phyloP scores from a whole-genome alignment of 2,888 invertebrate genomes.

The Rutpela maculata region DNA sequence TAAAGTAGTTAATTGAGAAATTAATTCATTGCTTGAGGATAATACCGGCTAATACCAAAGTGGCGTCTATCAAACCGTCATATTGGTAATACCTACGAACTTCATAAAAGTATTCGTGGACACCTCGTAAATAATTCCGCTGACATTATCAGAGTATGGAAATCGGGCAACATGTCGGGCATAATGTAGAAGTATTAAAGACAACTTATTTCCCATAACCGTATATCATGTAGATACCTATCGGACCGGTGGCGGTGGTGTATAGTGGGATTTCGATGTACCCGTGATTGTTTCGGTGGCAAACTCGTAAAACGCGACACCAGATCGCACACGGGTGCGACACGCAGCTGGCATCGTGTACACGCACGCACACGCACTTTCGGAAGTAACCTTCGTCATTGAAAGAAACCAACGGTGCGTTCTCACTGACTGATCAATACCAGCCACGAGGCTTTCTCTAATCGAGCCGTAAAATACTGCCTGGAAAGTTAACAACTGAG shows the following conservation, averaged over 20 bases:
- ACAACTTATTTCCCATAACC: conserved; percentile 37
- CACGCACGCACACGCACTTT: conserved; percentile 37
- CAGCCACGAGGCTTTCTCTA: conserved; percentile 39
- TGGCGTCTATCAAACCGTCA: not conserved
- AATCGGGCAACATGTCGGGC: conserved; percentile 30
- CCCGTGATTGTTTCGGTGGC: conserved; percentile 33
- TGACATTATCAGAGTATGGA: conserved; percentile 18
- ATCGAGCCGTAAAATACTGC: conserved; percentile 46
- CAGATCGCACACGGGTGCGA: conserved; percentile 30
- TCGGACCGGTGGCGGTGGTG: conserved; percentile 13
- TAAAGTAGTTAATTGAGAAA: no score
- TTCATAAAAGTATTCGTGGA: not conserved
- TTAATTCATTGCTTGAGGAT: no score
- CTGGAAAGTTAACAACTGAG: conserved; percentile 54
- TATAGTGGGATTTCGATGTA: conserved; percentile 31
- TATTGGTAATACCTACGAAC: not conserved
- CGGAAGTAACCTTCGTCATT: conserved; percentile 38
- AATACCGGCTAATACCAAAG: no score
- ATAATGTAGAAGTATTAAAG: conserved; percentile 32
- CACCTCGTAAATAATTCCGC: conserved; percentile 24
- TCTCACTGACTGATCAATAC: conserved; percentile 40
- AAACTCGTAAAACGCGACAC: conserved; percentile 19
- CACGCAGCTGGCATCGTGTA: conserved; percentile 34
- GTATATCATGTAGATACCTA: conserved; percentile 35
- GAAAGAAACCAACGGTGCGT: conserved; percentile 39